phyloP scores from a whole-genome alignment of 2,113 vertebrate species.

The Eulemur rufifrons region DNA sequence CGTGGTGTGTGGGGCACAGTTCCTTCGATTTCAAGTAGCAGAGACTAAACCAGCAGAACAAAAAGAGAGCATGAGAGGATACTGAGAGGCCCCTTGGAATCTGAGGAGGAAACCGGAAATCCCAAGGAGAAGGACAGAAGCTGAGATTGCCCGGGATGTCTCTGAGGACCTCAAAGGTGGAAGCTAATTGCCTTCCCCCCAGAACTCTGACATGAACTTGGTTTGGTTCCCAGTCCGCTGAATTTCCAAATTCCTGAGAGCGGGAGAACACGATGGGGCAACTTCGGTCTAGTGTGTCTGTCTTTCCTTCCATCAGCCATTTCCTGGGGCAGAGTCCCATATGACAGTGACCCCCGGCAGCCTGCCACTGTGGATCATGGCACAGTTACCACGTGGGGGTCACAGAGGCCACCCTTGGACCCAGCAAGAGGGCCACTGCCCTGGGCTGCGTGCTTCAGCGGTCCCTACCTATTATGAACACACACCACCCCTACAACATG shows the following conservation, averaged over 20 bases:
- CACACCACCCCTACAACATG: background rate
- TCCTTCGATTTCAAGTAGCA: background rate
- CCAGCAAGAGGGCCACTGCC: background rate
- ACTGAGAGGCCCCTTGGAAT: background rate
- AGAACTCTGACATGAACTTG: background rate
- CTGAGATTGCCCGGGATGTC: no score
- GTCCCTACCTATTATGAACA: background rate
- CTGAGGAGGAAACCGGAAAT: background rate
- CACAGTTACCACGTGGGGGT: no score
- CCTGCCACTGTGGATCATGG: fast-evolving
- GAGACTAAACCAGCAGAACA: background rate
- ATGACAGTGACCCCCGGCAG: fast-evolving
- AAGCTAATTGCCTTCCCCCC: background rate
- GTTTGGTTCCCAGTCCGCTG: background rate
- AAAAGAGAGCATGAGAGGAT: background rate
- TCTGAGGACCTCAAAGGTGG: background rate
- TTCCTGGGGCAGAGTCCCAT: background rate
- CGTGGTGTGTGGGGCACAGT: background rate
- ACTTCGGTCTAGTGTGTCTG: background rate
- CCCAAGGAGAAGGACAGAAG: background rate
- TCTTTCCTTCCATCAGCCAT: background rate
- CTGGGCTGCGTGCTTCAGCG: background rate
- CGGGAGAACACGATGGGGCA: background rate
- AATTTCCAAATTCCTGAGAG: background rate
- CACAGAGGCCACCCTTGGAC: no score